Evolutionary conservation across 2,888 invertebrate species (phyloP), one percentile per base, ranked within the genome.

Genomic region (Tachystola acroxantha): DNA sequence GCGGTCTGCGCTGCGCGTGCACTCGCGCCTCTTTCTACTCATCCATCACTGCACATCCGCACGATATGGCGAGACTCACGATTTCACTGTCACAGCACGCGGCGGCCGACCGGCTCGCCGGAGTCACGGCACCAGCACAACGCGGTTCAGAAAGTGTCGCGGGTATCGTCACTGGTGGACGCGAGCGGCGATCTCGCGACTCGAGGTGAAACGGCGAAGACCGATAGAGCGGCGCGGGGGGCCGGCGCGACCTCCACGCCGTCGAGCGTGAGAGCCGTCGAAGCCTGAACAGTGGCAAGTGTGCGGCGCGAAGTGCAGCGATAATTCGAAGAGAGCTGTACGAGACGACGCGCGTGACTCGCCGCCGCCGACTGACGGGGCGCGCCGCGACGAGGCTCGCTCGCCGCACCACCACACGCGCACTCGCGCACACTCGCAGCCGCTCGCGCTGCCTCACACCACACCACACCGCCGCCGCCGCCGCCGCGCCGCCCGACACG

Each of bases 11-110:
- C 64, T 54, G 55, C 63, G 63, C 61, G 61, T 63, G 60, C 69
- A 76, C 77, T 72, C 64, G 70, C 64, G 69, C 69, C 60, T 66
- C 59, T 73, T 74, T 77, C 68, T 60, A 82, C 85, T 82, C 85
- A 84, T 81, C 27, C 27, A 27, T 27, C 27, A 27, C 82, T 88
- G 86, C 87, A 87, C 85, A 87, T 87, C 87, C 87, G 87, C 76
- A 79, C 78, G 63, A 66, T 65, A 70, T 58, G 67, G 67, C 57
- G 68, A 78, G 67, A 71, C 61, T 68, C 81, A 82, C 81, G 79
- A 80, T 77, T 78, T 79, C 86, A 85, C 84, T 85, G 81, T 82
- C 85, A 86, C 86, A 74, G 79, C 77, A 77, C 76, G 75, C 73
- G 71, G 73, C 74, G 62, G 56, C 64, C 69, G 61, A 52, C 59